Conservation (phyloP, 2,888 invertebrate genomes). For the Romanomermis culicivorax region DNA sequence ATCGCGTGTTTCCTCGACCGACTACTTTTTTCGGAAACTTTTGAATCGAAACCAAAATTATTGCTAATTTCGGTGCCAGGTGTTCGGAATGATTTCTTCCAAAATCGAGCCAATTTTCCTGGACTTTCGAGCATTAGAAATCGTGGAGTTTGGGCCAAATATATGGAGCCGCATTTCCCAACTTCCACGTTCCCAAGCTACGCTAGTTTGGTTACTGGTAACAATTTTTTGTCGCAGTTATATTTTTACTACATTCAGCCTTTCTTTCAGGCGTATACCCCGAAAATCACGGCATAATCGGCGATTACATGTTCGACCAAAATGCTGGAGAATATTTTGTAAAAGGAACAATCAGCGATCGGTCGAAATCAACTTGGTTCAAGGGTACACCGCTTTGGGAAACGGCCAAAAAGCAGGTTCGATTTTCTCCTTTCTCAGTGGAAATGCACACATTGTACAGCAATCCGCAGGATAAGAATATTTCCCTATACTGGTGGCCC, state of each 20-base stretch:
- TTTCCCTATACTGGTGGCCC: background rate
- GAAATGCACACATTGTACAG: background rate
- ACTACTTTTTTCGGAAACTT: too few relatives aligned
- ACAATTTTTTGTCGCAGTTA: background rate
- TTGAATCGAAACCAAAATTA: too few relatives aligned
- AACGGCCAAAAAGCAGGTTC: slow-evolving; percentile 1
- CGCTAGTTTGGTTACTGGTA: slow-evolving; percentile 24
- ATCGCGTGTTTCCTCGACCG: too few relatives aligned
- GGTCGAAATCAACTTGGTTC: background rate
- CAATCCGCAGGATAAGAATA: background rate
- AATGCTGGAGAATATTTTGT: background rate
- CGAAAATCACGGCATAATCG: slow-evolving; percentile 26
- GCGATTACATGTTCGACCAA: slow-evolving; percentile 25
- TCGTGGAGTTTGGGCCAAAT: slow-evolving; percentile 22
- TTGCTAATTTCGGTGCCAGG: too few relatives aligned
- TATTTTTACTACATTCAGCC: background rate
- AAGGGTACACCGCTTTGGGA: slow-evolving; percentile 3
- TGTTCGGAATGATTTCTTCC: too few relatives aligned
- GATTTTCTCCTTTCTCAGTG: background rate
- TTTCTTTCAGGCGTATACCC: slow-evolving; percentile 24
- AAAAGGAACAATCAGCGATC: background rate
- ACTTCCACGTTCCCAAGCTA: slow-evolving; percentile 26
- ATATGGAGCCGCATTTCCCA: slow-evolving; percentile 23
- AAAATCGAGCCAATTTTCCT: too few relatives aligned
- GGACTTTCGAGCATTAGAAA: too few relatives aligned